A percentile compares a stretch with the other conserved stretches of the same genome.
These are phyloP conservation scores for Geotrypetes seraphini DNA, from an alignment of 2,797 vertebrate species.

Conservation along the genomic window DNA sequence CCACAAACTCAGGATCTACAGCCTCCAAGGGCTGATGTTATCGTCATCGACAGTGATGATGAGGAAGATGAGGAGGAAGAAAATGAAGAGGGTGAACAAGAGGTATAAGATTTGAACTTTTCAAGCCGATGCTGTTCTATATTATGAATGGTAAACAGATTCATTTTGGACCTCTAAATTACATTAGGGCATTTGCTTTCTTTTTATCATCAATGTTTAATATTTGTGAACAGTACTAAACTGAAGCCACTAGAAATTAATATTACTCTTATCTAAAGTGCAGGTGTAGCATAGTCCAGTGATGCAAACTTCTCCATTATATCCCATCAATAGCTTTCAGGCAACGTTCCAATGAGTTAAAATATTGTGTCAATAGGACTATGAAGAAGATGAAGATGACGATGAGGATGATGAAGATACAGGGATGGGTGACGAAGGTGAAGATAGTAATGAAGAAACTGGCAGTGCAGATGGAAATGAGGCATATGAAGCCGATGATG, in stretches of 20 bases:
- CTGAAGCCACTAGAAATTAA: neutral
- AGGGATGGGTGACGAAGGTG: conserved; percentile 84
- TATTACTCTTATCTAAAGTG: neutral
- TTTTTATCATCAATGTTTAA: neutral
- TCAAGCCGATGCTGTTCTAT: neutral
- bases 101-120: conserved; percentile 45
- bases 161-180: neutral
- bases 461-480: conserved; percentile 85
- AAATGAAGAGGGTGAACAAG: conserved; percentile 77
- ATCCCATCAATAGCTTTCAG: neutral
- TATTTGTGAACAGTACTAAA: no score
- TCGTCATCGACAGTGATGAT: conserved; percentile 86
- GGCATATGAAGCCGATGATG: conserved; percentile 80
- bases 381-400: conserved; percentile 76
- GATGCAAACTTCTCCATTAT: no score
- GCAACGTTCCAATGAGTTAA: neutral
- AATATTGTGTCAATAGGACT: conserved; percentile 59
- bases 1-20: conserved; percentile 59
- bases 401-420: conserved; percentile 85
- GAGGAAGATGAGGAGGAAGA: conserved; percentile 88
- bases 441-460: conserved; percentile 85
- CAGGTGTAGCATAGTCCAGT: no score
- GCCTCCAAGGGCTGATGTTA: conserved; percentile 72
- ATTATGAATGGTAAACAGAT: neutral
- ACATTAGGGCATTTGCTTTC: neutral